Evolutionary conservation across 1,140 invertebrate genomes (phyloP).

Genomic region (Halyomorpha halys): DNA sequence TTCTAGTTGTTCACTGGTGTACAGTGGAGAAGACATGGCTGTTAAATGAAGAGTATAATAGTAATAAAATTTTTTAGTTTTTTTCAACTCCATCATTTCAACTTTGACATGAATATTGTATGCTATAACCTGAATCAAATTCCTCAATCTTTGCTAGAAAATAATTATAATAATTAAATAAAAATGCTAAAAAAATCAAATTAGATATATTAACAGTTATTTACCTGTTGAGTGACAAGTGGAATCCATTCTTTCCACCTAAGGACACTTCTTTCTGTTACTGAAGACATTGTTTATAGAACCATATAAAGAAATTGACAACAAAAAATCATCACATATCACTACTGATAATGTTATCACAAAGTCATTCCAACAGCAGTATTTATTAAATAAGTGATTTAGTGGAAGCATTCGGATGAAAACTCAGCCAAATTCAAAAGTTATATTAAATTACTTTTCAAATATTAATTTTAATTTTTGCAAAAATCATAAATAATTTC

Average conservation of each 20-base stretch:
- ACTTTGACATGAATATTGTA: slow-evolving; percentile 42
- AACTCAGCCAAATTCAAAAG: neutral
- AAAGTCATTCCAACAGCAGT: too few species aligned
- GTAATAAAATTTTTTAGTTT: slow-evolving; percentile 41
- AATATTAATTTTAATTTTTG: neutral
- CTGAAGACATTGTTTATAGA: slow-evolving; percentile 25
- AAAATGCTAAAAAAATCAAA: neutral
- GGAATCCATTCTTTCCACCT: slow-evolving; percentile 35
- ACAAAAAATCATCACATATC: too few species aligned
- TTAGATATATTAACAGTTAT: neutral
- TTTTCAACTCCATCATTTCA: slow-evolving; percentile 32
- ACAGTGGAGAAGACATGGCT: slow-evolving; percentile 72
- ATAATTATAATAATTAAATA: neutral
- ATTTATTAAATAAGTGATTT: slow-evolving; percentile 4
- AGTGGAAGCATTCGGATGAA: slow-evolving; percentile 2
- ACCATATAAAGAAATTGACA: too few species aligned
- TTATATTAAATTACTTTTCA: neutral
- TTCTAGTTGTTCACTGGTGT: slow-evolving; percentile 69
- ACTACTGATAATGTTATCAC: too few species aligned
- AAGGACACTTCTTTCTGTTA: slow-evolving; percentile 29
- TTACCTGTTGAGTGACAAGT: slow-evolving; percentile 33
- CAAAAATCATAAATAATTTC: too few species aligned
- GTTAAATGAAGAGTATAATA: slow-evolving; percentile 71
- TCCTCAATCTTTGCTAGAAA: slow-evolving; percentile 52
- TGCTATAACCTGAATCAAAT: slow-evolving; percentile 57